Evolutionary conservation across 2,797 vertebrate genomes (phyloP), one percentile per base, ranked within the genome.

Genomic region (Podarcis lilfordi): DNA sequence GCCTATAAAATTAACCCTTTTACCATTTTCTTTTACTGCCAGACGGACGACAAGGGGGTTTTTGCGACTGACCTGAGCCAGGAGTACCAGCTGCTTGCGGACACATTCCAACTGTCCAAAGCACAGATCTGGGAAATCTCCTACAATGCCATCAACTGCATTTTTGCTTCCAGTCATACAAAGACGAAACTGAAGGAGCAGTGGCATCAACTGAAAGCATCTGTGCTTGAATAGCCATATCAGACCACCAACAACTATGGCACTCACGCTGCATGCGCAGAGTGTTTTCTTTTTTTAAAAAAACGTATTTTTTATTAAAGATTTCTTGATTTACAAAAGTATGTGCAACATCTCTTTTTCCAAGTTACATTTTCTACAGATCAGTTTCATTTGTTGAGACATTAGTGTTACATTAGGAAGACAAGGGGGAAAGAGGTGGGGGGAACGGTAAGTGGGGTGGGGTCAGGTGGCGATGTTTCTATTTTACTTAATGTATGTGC

Each of bases 1-100:
- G 25, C 78, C 72, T 69, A 32, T 11, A 23, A 75, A 45, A 35
- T 64, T 11, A 35, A 27, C 29, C 40, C 9, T 80, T 19, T 86
- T 35, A 55, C 11, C 27, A 74, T 85, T 86, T 64, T 92, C 10
- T 50, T 61, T 83, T 37, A 43, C 91, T 94, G 91, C 72, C 96
- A 99, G 99, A 99, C 99, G 0, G 99, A 99, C 69, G 99, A 99
- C 94, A 99, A 99, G 94, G 99, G 99, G 1, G 97, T 99, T 88
- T 99, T 99, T 96, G 97, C 97, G n/a, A 99, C 98, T 4, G 96
- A 98, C 77, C 97, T 99, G 50, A 99, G 99, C 21, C 97, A 97
- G 93, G 99, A 99, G 88, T 99, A 99, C 83, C 97, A 98, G 91
- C 95, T 99, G 94, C 98, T 96, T 86, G 98, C 98, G 8, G 96